Conservation (phyloP, 2,888 invertebrate genomes). For the Colletes collaris region DNA sequence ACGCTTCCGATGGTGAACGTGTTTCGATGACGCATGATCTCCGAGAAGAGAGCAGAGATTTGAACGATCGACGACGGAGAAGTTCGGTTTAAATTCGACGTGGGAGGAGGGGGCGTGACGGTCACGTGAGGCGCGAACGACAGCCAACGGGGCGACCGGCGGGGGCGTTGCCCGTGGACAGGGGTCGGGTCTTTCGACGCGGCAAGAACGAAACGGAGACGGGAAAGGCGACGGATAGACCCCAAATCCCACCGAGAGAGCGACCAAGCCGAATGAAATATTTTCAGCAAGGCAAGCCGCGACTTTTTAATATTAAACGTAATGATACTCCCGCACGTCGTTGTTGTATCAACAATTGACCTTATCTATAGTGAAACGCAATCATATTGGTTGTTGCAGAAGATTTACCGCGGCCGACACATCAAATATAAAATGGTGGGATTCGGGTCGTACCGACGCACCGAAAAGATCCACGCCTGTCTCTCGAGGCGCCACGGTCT, state of each 20-base stretch:
- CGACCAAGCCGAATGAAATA: slow-evolving; percentile 73
- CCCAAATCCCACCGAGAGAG: slow-evolving; percentile 61
- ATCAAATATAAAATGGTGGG: slow-evolving; percentile 60
- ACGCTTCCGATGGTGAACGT: not conserved
- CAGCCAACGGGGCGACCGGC: slow-evolving; percentile 23
- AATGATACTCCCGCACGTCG: slow-evolving; percentile 66
- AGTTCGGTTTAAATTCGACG: slow-evolving; percentile 6
- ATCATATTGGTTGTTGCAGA: slow-evolving; percentile 79
- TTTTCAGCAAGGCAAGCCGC: slow-evolving; percentile 73
- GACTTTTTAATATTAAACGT: slow-evolving; percentile 72
- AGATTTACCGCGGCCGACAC: slow-evolving; percentile 68
- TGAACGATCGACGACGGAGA: slow-evolving; percentile 10
- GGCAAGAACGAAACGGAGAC: not conserved
- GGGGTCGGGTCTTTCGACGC: not conserved
- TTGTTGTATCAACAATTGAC: slow-evolving; percentile 79
- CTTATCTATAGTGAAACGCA: slow-evolving; percentile 69
- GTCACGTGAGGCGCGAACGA: slow-evolving; percentile 13
- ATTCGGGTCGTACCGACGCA: slow-evolving; percentile 40
- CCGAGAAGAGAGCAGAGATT: not conserved
- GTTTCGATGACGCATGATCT: slow-evolving; percentile 2
- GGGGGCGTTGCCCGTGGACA: not conserved
- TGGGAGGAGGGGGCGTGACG: not conserved
- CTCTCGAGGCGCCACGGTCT: slow-evolving; percentile 20
- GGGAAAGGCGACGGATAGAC: not conserved
- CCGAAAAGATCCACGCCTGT: slow-evolving; percentile 27